phyloP scores from a whole-genome alignment of 1,140 invertebrate species.

The Lucilia cuprina region DNA sequence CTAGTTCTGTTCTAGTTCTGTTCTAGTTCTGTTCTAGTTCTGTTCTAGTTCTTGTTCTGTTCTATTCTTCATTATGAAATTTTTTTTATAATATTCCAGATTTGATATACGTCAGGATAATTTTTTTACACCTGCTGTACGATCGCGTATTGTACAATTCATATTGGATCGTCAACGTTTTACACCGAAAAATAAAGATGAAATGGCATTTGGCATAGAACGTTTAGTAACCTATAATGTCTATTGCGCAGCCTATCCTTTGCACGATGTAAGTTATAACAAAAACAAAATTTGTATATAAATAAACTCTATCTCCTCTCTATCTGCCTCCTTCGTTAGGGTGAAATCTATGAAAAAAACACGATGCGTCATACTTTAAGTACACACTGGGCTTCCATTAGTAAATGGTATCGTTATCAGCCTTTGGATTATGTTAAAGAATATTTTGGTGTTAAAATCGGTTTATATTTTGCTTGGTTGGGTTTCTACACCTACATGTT shows the following conservation, averaged over 20 bases:
- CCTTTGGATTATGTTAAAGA: constrained; percentile 87
- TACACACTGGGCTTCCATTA: constrained; percentile 84
- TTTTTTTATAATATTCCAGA: constrained; percentile 62
- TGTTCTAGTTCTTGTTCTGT: neutral
- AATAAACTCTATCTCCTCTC: neutral
- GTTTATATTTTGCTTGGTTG: constrained; percentile 95
- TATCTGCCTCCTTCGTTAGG: constrained; percentile 63
- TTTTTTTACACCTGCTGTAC: constrained; percentile 86
- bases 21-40: too few species aligned
- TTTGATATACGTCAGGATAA: constrained; percentile 82
- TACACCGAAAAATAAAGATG: constrained; percentile 68
- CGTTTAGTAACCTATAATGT: constrained; percentile 78
- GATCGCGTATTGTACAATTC: constrained; percentile 89
- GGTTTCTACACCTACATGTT: constrained; percentile 96
- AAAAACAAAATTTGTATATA: neutral
- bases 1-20: too few species aligned
- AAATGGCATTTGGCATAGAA: constrained; percentile 85
- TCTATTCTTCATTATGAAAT: constrained; percentile 35
- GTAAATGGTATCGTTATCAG: constrained; percentile 84
- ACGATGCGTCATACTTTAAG: constrained; percentile 81
- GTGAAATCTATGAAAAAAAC: constrained; percentile 72
- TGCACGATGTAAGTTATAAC: constrained; percentile 80
- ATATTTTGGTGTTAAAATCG: constrained; percentile 95
- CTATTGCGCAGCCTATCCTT: constrained; percentile 86
- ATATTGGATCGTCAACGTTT: constrained; percentile 89